Percentiles rank a stretch among this genome's conserved stretches.
These are phyloP conservation scores for Mus spretus DNA, from an alignment of 2,797 vertebrate genomes.

Conservation along the genomic window DNA sequence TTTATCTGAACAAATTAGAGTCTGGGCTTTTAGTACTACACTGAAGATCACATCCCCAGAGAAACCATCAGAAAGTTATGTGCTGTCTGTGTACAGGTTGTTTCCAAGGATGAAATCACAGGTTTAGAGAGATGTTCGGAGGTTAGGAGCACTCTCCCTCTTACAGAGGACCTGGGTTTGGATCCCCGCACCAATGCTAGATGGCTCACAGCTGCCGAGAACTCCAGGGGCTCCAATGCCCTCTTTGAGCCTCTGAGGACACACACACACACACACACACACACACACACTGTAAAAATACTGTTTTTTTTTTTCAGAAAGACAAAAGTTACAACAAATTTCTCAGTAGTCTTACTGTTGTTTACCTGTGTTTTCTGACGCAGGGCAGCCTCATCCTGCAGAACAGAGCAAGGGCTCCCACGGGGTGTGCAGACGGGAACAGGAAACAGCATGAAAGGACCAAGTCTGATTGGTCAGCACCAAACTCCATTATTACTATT, in stretches of 20 bases:
- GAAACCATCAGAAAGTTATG: neutral
- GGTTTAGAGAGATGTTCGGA: neutral
- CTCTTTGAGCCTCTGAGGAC: neutral
- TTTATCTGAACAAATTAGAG: neutral
- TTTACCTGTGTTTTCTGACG: neutral
- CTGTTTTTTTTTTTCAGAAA: neutral
- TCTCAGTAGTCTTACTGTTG: neutral
- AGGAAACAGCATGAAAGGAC: neutral
- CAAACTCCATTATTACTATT: neutral
- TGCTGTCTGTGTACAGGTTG: neutral
- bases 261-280: neutral
- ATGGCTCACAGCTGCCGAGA: neutral
- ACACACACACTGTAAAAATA: neutral
- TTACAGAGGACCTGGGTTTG: neutral
- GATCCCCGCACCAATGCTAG: neutral
- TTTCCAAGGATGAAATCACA: neutral
- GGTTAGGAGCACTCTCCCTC: no score
- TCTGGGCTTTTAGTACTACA: neutral
- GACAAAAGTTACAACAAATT: neutral
- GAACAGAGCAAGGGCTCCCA: neutral
- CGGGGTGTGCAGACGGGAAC: fast-evolving
- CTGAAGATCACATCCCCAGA: neutral
- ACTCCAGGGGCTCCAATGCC: neutral
- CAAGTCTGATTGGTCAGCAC: neutral
- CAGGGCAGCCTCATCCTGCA: neutral